Conservation (phyloP, 2,888 invertebrate species). For the Lithophane semibrunnea region DNA sequence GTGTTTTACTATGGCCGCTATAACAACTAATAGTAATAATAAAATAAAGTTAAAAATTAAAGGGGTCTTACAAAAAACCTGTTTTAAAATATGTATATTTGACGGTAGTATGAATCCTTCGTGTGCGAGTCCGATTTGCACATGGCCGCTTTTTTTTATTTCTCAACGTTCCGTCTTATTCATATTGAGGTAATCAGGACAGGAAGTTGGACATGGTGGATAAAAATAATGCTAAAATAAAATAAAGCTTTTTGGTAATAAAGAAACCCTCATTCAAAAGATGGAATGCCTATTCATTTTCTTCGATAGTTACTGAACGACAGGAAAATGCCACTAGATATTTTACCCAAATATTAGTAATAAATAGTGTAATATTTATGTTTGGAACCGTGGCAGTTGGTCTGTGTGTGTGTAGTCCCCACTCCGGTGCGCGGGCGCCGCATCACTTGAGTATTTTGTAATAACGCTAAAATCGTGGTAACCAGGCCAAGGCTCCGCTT, state of each 20-base stretch:
- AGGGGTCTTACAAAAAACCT: too few species aligned
- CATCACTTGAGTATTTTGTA: constrained; percentile 87
- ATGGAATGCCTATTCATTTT: not conserved
- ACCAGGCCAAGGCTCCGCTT: constrained; percentile 88
- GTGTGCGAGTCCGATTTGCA: not conserved
- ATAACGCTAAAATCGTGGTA: constrained; percentile 90
- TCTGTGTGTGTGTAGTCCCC: constrained; percentile 55
- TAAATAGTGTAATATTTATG: constrained; percentile 22
- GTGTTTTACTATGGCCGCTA: not conserved
- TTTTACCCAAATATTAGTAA: constrained; percentile 12
- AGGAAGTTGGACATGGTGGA: not conserved
- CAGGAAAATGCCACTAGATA: constrained; percentile 1
- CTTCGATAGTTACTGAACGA: not conserved
- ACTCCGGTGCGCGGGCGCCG: constrained; percentile 72
- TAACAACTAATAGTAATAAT: not conserved
- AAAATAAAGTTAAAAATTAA: not conserved
- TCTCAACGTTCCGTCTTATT: not conserved
- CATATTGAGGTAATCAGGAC: not conserved
- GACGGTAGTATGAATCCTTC: not conserved
- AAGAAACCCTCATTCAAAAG: not conserved
- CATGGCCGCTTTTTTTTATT: not conserved
- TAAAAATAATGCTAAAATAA: too few species aligned
- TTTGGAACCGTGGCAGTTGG: constrained; percentile 32
- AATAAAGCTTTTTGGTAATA: not conserved
- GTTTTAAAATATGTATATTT: too few species aligned